Evolutionary conservation across 2,113 vertebrate species (phyloP), one percentile per base, ranked within the genome.

Genomic region (Alouatta palliata): DNA sequence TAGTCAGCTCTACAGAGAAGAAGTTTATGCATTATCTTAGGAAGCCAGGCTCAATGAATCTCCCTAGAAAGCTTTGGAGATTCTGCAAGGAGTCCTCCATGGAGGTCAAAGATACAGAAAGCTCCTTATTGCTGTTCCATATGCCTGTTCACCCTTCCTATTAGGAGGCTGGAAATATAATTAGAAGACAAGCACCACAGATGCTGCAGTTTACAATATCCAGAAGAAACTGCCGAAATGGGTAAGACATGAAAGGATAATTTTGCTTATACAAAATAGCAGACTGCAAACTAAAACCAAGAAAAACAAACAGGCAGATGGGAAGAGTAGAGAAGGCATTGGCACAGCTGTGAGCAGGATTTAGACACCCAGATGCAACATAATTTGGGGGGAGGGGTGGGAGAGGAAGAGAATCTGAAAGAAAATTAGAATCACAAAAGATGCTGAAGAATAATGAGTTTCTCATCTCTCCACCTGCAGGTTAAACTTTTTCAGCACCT

Each of bases 291-390:
- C 98, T 97, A 97, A 98, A 97, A 97, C 96, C 96, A 97, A 96
- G 97, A 98, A 98, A 99, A 99, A 99, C 98, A 99, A 99, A 99
- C 98, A 99, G 98, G 96, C 98, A 99, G 98, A 99, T 99, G 98
- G 98, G 96, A 96, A 96, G 98, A 97, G 97, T 91, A 0, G 98
- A 97, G 96, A 96, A 96, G 98, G 96, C 81, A 93, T 79, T 66
- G 96, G 98, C 97, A 97, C 98, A 99, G 98, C 98, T 99, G 98
- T 98, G 98, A 96, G 97, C 97, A 91, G 96, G 97, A 98, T 98
- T 98, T 97, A 98, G 98, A 97, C 96, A 97, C 96, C 98, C 98
- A 99, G 98, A 98, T 99, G 98, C 98, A 97, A 97, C 96, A 92
- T 96, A 89, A 88, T 97, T 97, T 94, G 97, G 94, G 97, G 97